Evolutionary conservation across 2,888 invertebrate species (phyloP), one percentile per base, ranked within the genome.

Genomic region (Sialis fuliginosa): DNA sequence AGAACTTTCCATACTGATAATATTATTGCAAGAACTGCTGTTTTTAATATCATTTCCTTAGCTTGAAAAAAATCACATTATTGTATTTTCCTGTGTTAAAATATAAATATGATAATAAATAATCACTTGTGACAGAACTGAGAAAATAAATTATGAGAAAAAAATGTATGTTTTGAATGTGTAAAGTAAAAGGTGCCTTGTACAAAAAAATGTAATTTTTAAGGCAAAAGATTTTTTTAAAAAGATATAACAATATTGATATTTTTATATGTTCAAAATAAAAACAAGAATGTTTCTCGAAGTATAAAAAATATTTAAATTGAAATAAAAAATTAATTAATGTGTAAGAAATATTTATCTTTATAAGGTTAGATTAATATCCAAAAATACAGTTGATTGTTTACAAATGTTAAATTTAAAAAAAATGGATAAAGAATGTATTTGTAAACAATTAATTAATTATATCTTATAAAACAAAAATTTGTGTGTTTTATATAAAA

Each of bases 211-310:
- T 74, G 72, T 68, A 69, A 70, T 70, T 47, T 42, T 72, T 76
- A 76, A 75, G 75, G 67, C 66, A 64, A 71, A 70, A 75, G 74
- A 75, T 77, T 77, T 77, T 75, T 76, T 77, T 75, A 70, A 72
- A 70, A 72, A 68, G 64, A 52, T 64, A 64, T 64, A 65, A 55
- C 70, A 70, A 72, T 71, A 70, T 74, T 74, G 75, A 75, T 74
- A 77, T 77, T 77, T 77, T 75, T 76, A 73, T 76, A 76, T 77
- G 76, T 76, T 76, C 35, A 42, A 12, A 22, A 22, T 22, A 44
- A 9, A 45, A 42, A 31, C 32, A 42, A 31, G 42, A 35, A 45
- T 42, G 42, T 30, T 42, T 42, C 42, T 42, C 42, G 42, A 31
- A 42, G 31, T 30, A 42, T 31, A 12, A 37, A 37, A 37, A 37